These are phyloP conservation scores for Linurgus olivaceus DNA, from an alignment of 2,797 vertebrate species.

Conservation along the genomic window DNA sequence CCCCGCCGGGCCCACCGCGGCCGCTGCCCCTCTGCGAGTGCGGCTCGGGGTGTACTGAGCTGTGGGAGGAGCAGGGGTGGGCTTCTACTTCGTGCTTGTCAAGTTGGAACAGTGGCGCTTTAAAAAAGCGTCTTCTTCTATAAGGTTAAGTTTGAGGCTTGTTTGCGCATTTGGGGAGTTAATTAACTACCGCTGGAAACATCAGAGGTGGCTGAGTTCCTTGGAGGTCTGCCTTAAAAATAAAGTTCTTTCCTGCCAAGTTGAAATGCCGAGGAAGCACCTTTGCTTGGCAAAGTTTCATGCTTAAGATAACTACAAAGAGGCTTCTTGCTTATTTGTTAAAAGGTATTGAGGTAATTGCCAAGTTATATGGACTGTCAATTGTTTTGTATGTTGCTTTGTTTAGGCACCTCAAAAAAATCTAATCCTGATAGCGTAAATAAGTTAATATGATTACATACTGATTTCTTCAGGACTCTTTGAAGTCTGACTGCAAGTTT, in stretches of 20 bases:
- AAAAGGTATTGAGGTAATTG: background rate
- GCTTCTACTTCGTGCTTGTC: background rate
- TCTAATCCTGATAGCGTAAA: background rate
- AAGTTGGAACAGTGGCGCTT: background rate
- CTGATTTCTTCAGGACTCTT: background rate
- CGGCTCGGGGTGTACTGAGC: rapidly evolving
- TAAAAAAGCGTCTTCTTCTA: rapidly evolving
- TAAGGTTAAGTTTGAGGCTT: rapidly evolving
- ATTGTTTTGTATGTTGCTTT: background rate
- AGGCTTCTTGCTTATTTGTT: background rate
- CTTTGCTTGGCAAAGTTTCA: background rate
- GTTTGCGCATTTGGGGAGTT: background rate
- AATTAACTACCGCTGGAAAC: background rate
- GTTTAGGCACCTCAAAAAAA: background rate
- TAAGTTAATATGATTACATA: background rate
- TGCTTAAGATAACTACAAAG: background rate
- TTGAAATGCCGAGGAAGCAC: background rate
- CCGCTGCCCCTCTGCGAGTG: background rate
- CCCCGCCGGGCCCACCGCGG: background rate
- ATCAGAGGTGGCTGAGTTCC: rapidly evolving
- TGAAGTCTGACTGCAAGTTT: background rate
- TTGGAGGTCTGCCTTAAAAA: background rate
- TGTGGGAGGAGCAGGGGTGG: rapidly evolving
- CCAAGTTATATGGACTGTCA: too few relatives aligned
- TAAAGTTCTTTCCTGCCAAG: background rate